A percentile compares a stretch with the other conserved stretches of the same genome.
Evolutionary conservation across 2,888 invertebrate species (phyloP).

Genomic region (Pheosia gnoma): DNA sequence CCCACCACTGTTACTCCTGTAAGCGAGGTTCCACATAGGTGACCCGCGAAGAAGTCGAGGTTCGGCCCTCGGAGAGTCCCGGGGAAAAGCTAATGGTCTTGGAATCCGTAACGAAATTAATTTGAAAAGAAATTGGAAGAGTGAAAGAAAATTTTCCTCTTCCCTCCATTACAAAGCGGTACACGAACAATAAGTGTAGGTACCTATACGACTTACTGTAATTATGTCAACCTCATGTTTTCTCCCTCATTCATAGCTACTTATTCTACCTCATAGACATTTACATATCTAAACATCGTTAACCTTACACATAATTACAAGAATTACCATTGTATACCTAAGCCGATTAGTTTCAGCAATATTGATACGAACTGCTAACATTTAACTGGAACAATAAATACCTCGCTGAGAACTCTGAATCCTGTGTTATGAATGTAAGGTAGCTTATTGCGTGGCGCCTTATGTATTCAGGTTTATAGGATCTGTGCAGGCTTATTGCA

Average conservation of each 20-base stretch:
- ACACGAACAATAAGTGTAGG: too few species aligned
- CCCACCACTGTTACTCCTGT: too few species aligned
- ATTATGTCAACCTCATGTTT: too few species aligned
- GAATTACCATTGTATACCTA: not conserved
- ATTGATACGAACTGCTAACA: conserved; percentile 8
- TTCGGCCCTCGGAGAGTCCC: too few species aligned
- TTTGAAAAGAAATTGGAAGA: too few species aligned
- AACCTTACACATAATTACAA: not conserved
- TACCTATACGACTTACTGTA: too few species aligned
- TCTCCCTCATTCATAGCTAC: not conserved
- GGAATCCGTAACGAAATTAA: too few species aligned
- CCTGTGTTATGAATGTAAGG: conserved; percentile 3
- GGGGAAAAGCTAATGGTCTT: too few species aligned
- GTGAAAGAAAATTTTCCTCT: too few species aligned
- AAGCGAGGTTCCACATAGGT: too few species aligned
- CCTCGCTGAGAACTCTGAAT: not conserved
- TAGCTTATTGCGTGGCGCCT: not conserved
- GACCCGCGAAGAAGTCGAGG: too few species aligned
- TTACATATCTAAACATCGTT: not conserved
- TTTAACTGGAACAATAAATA: conserved; percentile 16
- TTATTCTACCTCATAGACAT: not conserved
- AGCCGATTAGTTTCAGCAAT: conserved; percentile 5
- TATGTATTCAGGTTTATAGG: conserved; percentile 4
- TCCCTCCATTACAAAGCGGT: too few species aligned
- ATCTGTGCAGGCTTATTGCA: not conserved